These are phyloP conservation scores for Gallinago stenura DNA, from an alignment of 2,797 vertebrate species.

Conservation along the genomic window DNA sequence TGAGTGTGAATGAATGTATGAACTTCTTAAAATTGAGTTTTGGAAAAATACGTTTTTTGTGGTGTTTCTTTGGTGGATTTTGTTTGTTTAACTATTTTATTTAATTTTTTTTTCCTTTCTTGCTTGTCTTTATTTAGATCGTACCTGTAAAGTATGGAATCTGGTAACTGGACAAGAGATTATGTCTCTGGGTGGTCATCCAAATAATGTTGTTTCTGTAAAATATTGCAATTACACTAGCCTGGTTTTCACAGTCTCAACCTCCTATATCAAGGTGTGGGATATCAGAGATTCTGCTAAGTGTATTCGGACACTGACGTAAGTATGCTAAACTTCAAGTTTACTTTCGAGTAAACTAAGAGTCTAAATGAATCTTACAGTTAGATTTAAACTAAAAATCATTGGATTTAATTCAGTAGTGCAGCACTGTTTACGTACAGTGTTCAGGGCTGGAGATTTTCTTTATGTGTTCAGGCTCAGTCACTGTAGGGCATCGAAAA, in stretches of 20 bases:
- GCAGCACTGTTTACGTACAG: not conserved
- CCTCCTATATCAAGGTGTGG: constrained; percentile 96
- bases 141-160: constrained; percentile 99
- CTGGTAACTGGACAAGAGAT: constrained; percentile 98
- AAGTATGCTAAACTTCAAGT: constrained; percentile 67
- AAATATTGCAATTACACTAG: constrained; percentile 91
- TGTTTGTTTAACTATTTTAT: not conserved
- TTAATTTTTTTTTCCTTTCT: not conserved
- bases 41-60: not conserved
- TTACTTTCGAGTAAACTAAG: not conserved
- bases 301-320: constrained; percentile 93
- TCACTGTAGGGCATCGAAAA: not conserved
- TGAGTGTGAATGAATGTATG: fast-evolving
- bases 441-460: not conserved
- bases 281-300: constrained; percentile 96
- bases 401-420: not conserved
- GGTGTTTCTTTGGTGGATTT: not conserved
- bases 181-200: constrained; percentile 95
- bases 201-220: constrained; percentile 93
- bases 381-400: not conserved
- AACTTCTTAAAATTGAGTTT: not conserved
- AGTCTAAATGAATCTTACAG: not conserved
- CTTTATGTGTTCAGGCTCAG: not conserved
- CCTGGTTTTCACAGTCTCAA: constrained; percentile 94
- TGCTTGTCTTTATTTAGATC: constrained; percentile 81